Conservation (phyloP, 1,140 invertebrate species). For the Daktulosphaira vitifoliae region DNA sequence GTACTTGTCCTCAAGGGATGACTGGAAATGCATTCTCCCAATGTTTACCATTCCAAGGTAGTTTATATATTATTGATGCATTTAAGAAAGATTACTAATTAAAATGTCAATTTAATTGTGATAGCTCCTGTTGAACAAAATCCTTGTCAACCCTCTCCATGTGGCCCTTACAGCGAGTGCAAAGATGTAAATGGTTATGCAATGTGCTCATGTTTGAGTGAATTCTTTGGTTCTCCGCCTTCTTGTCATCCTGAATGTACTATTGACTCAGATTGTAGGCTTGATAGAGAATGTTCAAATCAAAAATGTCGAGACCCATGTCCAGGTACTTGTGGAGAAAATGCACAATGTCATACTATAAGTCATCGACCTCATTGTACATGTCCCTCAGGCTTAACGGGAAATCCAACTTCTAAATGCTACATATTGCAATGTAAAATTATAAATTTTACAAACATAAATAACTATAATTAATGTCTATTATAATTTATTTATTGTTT, state of each 20-base stretch:
- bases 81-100: background rate
- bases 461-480: background rate
- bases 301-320: slow-evolving; percentile 71
- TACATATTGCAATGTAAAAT: slow-evolving; percentile 37
- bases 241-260: slow-evolving; percentile 65
- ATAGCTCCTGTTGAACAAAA: slow-evolving; percentile 43
- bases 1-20: slow-evolving; percentile 45
- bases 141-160: slow-evolving; percentile 60
- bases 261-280: slow-evolving; percentile 61
- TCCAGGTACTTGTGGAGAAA: slow-evolving; percentile 62
- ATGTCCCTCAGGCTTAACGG: slow-evolving; percentile 51
- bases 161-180: slow-evolving; percentile 69
- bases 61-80: slow-evolving; percentile 38
- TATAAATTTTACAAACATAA: background rate
- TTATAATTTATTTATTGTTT: background rate
- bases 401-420: slow-evolving; percentile 58
- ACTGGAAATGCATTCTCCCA: slow-evolving; percentile 47
- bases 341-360: slow-evolving; percentile 58
- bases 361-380: slow-evolving; percentile 58
- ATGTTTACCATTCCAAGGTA: slow-evolving; percentile 47
- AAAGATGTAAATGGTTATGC: slow-evolving; percentile 57
- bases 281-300: slow-evolving; percentile 61
- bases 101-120: background rate
- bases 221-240: slow-evolving; percentile 62
- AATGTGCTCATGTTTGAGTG: slow-evolving; percentile 63